Conservation (phyloP, 2,797 vertebrate species). For the Thunnus albacares region DNA sequence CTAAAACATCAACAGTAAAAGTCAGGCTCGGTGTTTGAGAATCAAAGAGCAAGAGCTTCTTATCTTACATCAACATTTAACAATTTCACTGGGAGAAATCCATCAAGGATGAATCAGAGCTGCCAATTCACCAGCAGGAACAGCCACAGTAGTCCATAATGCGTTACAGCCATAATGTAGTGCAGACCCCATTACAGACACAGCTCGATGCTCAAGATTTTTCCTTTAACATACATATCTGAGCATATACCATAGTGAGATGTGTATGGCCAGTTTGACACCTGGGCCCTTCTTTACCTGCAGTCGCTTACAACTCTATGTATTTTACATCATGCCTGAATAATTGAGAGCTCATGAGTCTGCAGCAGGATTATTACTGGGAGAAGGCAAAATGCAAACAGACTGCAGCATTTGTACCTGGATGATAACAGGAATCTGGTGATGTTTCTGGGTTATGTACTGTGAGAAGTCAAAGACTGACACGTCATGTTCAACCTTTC, state of each 20-base stretch:
- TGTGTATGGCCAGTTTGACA: conserved; percentile 43
- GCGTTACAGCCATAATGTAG: conserved; percentile 52
- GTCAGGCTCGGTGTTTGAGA: neutral
- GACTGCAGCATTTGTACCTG: conserved; percentile 51
- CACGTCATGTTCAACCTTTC: conserved; percentile 45
- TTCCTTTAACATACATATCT: conserved; percentile 9
- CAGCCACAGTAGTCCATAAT: conserved; percentile 53
- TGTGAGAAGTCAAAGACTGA: conserved; percentile 40
- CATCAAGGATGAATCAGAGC: conserved; percentile 57
- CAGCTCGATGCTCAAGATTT: conserved; percentile 14
- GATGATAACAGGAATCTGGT: conserved; percentile 50
- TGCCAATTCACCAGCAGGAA: conserved; percentile 53
- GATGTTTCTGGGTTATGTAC: conserved; percentile 52
- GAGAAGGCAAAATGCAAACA: conserved; percentile 56
- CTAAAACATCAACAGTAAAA: conserved; percentile 12
- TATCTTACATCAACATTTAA: conserved; percentile 48
- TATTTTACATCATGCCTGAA: conserved; percentile 64
- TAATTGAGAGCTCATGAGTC: conserved; percentile 61
- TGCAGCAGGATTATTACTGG: conserved; percentile 52
- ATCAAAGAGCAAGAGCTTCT: conserved; percentile 37
- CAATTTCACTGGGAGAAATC: conserved; percentile 54
- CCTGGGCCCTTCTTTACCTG: conserved; percentile 33
- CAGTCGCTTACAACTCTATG: conserved; percentile 46
- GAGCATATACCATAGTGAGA: neutral
- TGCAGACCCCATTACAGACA: conserved; percentile 46